Conservation (phyloP, 2,888 invertebrate species). For the Byasa hedistus region DNA sequence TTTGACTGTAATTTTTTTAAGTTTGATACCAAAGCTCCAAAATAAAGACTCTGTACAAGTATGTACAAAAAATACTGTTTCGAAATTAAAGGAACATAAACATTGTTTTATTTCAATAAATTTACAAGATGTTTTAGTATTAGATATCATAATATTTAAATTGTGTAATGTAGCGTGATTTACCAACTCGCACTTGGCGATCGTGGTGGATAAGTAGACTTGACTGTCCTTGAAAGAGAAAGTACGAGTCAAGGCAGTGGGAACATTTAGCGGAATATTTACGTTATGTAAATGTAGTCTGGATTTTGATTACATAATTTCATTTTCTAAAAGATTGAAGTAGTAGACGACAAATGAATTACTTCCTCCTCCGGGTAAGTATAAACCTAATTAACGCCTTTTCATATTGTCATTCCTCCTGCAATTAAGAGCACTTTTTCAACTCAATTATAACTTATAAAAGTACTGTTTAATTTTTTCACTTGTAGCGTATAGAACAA, state of each 20-base stretch:
- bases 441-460: background rate
- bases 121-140: too few relatives aligned
- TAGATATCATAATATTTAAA: too few relatives aligned
- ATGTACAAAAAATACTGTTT: too few relatives aligned
- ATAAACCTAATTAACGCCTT: slow-evolving; percentile 9
- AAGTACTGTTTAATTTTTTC: background rate
- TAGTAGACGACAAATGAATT: background rate
- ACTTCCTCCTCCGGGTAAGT: background rate
- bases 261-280: background rate
- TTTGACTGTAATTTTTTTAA: background rate
- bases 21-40: background rate
- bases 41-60: background rate
- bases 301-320: background rate
- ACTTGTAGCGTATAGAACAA: background rate
- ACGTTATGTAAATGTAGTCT: background rate
- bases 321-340: background rate
- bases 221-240: background rate
- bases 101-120: too few relatives aligned
- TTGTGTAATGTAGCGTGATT: too few relatives aligned
- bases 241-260: background rate
- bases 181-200: too few relatives aligned
- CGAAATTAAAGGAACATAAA: too few relatives aligned
- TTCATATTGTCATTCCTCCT: background rate
- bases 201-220: too few relatives aligned
- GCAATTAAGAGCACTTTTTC: background rate